A percentile compares a stretch with the other conserved stretches of the same genome.
Evolutionary conservation across 2,888 invertebrate genomes (phyloP).

Genomic region (Trichopoda pennipes): DNA sequence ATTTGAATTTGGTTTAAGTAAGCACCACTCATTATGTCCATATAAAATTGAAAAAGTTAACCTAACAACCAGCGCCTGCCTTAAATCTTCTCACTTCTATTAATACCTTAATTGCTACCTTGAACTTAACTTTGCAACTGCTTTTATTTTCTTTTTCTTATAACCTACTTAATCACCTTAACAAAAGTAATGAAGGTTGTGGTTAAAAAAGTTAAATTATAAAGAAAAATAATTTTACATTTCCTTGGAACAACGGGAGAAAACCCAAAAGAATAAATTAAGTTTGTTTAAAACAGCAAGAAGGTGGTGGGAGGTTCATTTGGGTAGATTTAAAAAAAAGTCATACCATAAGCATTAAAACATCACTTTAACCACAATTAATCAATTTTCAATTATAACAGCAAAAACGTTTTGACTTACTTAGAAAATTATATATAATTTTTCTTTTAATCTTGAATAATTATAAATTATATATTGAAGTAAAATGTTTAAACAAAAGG

Average conservation of each 20-base stretch:
- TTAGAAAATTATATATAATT: too few species aligned
- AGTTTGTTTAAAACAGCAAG: conserved; percentile 1
- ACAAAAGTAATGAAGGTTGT: background rate
- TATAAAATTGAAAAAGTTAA: background rate
- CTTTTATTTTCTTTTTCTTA: background rate
- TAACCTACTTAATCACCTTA: background rate
- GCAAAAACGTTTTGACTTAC: background rate
- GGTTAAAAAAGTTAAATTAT: background rate
- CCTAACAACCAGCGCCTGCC: background rate
- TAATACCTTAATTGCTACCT: conserved; percentile 28
- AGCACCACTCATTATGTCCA: background rate
- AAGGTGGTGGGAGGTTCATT: background rate
- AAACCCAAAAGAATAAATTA: background rate
- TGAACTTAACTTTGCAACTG: conserved; percentile 45
- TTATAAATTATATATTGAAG: too few species aligned
- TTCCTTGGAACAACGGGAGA: background rate
- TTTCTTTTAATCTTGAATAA: too few species aligned
- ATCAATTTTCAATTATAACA: conserved; percentile 56
- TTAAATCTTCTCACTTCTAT: conserved; percentile 8
- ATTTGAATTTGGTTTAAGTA: background rate
- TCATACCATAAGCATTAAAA: background rate
- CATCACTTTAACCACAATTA: conserved; percentile 46
- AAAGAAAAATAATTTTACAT: background rate
- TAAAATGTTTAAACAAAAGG: too few species aligned
- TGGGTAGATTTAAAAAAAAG: too few species aligned